Percentiles rank a stretch among this genome's conserved stretches.
Evolutionary conservation across 2,113 vertebrate species (phyloP).

Genomic region (Anolis carolinensis): DNA sequence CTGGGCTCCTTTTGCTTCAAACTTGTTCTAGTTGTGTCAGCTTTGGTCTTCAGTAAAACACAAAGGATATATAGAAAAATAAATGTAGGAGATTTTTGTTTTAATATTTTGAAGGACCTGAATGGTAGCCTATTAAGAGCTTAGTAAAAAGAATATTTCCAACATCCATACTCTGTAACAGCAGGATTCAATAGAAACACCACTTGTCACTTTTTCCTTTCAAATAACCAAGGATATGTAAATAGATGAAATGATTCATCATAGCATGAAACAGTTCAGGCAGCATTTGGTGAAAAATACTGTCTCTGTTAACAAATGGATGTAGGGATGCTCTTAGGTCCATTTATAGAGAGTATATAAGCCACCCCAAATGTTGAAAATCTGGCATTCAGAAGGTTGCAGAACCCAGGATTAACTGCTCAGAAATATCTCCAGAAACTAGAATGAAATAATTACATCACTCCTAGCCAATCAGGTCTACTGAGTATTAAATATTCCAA

Average conservation of each 20-base stretch:
- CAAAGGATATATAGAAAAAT: not conserved
- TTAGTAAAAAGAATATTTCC: slow-evolving; percentile 28
- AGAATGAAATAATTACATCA: slow-evolving; percentile 54
- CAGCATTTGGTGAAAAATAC: not conserved
- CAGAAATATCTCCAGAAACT: not conserved
- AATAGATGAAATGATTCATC: slow-evolving; percentile 39
- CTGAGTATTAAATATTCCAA: slow-evolving; percentile 35
- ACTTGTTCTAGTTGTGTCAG: not conserved
- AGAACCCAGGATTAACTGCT: not conserved
- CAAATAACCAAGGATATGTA: slow-evolving; percentile 33
- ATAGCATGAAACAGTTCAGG: not conserved
- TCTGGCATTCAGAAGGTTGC: slow-evolving; percentile 10
- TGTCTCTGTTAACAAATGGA: not conserved
- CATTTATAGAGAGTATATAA: slow-evolving; percentile 22
- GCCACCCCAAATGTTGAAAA: slow-evolving; percentile 21
- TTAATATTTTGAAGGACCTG: slow-evolving; percentile 22
- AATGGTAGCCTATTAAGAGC: not conserved
- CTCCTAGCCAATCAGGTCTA: slow-evolving; percentile 14
- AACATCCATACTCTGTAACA: slow-evolving; percentile 58
- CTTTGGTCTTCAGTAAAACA: not conserved
- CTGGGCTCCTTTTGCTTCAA: not conserved
- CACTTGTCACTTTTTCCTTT: slow-evolving; percentile 47
- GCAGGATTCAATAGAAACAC: slow-evolving; percentile 52
- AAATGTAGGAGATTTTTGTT: not conserved
- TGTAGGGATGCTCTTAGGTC: slow-evolving; percentile 3